phyloP scores from a whole-genome alignment of 2,888 invertebrate species.

The Margaritifera margaritifera region DNA sequence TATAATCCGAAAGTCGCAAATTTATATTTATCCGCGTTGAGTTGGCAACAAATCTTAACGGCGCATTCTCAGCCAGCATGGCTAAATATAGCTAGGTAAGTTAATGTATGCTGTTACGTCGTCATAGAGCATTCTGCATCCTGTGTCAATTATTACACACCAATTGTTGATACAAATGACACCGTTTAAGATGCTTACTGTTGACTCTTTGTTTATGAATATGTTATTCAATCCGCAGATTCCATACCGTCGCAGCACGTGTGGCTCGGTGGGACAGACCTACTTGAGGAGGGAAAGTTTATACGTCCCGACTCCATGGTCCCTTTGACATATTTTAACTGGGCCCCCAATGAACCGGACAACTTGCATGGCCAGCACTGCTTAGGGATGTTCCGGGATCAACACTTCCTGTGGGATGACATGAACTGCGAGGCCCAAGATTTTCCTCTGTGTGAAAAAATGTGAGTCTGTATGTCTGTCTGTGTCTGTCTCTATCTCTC shows the following conservation, averaged over 20 bases:
- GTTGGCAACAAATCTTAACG: too few species aligned
- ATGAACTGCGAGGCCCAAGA: constrained; percentile 21
- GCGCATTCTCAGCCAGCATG: too few species aligned
- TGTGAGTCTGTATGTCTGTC: constrained; percentile 18
- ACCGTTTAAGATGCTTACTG: too few species aligned
- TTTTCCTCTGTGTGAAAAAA: constrained; percentile 27
- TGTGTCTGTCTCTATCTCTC: too few species aligned
- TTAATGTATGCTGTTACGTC: too few species aligned
- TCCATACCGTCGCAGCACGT: constrained; percentile 19
- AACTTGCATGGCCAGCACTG: constrained; percentile 36
- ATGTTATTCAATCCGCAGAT: constrained; percentile 7
- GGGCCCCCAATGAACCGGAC: constrained; percentile 33
- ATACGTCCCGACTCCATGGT: constrained; percentile 24
- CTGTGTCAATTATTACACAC: too few species aligned
- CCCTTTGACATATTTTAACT: constrained; percentile 26
- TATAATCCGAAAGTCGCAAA: too few species aligned
- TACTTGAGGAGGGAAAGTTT: constrained; percentile 33
- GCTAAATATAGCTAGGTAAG: too few species aligned
- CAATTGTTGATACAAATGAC: too few species aligned
- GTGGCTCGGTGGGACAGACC: constrained; percentile 38
- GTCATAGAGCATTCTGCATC: too few species aligned
- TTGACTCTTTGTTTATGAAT: too few species aligned
- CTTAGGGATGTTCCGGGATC: constrained; percentile 22
- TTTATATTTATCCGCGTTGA: too few species aligned
- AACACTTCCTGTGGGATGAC: constrained; percentile 30